Evolutionary conservation across 2,113 vertebrate genomes (phyloP), one percentile per base, ranked within the genome.

Genomic region (Psephotus haematonotus): DNA sequence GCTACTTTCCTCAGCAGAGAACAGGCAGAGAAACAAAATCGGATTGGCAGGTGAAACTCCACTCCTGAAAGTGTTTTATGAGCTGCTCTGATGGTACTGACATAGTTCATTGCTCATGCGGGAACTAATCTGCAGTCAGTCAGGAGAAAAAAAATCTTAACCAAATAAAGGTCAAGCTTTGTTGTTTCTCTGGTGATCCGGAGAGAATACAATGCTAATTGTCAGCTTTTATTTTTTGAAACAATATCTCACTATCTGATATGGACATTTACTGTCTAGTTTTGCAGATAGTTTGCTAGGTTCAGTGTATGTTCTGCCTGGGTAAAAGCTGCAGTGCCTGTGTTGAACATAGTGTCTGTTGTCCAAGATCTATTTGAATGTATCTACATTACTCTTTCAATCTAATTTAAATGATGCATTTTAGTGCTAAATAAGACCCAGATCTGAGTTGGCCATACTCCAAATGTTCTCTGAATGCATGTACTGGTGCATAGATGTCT

Each of bases 21-120:
- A 70, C 70, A 89, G 55, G 11, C 88, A 86, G 70, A 80, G 52
- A 83, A 95, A 88, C 49, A 93, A 91, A 96, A 93, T 74, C 25
- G 78, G 88, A 95, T 59, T 96, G 95, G 55, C 92, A 96, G 89
- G 84, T 95, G 87, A 96, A 95, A 95, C 87, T 87, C 44, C 43
- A 71, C 63, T 91, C 62, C 44, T 83, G 63, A 92, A 90, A 95
- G 29, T 96, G 72, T 95, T 96, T 93, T 95, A 90, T 77, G 87
- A 82, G 68, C 62, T 1, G 0, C 84, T 80, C 53, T 93, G 74
- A 80, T 67, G 77, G 43, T 19, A 50, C 60, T 88, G 92, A 91
- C 91, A 89, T 12, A 75, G 75, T 71, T 87, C 89, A 94, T 90
- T 89, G 67, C 46, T 87, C 67, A 64, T 71, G 29, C 86, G 76